Conservation (phyloP, 2,888 invertebrate genomes). For the Chrysolina haemoptera region DNA sequence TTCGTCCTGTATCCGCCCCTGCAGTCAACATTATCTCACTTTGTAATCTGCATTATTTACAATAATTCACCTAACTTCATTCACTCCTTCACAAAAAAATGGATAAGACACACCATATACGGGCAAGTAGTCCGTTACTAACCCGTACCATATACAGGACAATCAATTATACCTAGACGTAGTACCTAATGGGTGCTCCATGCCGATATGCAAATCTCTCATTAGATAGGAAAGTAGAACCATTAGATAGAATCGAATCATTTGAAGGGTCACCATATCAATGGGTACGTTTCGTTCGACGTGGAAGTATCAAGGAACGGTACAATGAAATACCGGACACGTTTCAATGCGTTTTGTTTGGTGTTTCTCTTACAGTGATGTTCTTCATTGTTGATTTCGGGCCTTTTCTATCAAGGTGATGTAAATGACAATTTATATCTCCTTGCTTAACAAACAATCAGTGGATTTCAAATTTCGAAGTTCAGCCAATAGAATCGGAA, state of each 20-base stretch:
- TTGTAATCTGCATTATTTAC: neutral
- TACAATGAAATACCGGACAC: neutral
- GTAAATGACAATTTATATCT: no score
- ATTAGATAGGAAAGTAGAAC: slow-evolving; percentile 9
- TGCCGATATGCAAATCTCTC: slow-evolving; percentile 24
- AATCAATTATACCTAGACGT: slow-evolving; percentile 21
- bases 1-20: no score
- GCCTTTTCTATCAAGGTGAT: no score
- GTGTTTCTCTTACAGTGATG: neutral
- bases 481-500: no score
- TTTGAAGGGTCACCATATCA: slow-evolving; percentile 17
- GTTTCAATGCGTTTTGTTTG: neutral
- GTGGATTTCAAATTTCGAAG: no score
- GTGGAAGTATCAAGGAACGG: neutral
- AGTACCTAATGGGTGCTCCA: slow-evolving; percentile 17
- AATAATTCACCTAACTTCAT: slow-evolving; percentile 1
- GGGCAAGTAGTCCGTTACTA: slow-evolving; percentile 12
- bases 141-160: slow-evolving; percentile 14
- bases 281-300: neutral
- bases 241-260: slow-evolving; percentile 14
- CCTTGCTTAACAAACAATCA: no score
- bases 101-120: neutral
- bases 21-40: neutral
- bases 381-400: neutral
- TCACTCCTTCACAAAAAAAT: neutral